phyloP scores from a whole-genome alignment of 1,140 invertebrate genomes.

The Dendroctonus valens region DNA sequence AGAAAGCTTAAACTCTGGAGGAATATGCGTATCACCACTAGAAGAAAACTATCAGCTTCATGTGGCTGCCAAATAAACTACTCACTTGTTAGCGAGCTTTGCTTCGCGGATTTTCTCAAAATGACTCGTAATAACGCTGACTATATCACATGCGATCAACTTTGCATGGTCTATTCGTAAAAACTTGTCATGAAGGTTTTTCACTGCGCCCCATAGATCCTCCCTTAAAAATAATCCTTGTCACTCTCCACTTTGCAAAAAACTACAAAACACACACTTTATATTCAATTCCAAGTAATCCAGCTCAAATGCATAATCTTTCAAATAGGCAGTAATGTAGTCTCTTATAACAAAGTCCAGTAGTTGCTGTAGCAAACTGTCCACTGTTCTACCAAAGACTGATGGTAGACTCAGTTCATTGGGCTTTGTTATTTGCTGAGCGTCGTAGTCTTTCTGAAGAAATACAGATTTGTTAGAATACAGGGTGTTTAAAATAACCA shows the following conservation, averaged over 20 bases:
- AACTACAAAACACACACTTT: conserved; percentile 47
- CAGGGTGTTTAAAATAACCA: too few species aligned
- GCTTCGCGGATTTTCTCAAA: conserved; percentile 81
- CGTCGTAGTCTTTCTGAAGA: conserved; percentile 46
- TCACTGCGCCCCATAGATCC: conserved; percentile 77
- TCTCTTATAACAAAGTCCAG: conserved; percentile 77
- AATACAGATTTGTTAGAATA: background rate
- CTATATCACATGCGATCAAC: conserved; percentile 78
- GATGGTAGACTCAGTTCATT: conserved; percentile 58
- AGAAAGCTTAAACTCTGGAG: conserved; percentile 72
- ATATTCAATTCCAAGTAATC: conserved; percentile 52
- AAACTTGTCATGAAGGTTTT: conserved; percentile 72
- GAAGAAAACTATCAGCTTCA: conserved; percentile 31
- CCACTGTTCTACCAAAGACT: conserved; percentile 77
- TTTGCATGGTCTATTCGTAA: conserved; percentile 76
- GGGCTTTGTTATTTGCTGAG: conserved; percentile 31
- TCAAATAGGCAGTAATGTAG: conserved; percentile 74
- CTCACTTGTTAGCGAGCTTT: conserved; percentile 62
- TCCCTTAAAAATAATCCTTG: conserved; percentile 58
- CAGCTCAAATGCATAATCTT: conserved; percentile 61
- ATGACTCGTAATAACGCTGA: conserved; percentile 76
- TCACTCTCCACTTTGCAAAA: background rate
- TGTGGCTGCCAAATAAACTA: conserved; percentile 3
- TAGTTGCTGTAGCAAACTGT: conserved; percentile 78
- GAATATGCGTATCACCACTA: conserved; percentile 59